Base-by-base conservation (phyloP, 1,140 invertebrate species). In the Eciton burchellii region DNA sequence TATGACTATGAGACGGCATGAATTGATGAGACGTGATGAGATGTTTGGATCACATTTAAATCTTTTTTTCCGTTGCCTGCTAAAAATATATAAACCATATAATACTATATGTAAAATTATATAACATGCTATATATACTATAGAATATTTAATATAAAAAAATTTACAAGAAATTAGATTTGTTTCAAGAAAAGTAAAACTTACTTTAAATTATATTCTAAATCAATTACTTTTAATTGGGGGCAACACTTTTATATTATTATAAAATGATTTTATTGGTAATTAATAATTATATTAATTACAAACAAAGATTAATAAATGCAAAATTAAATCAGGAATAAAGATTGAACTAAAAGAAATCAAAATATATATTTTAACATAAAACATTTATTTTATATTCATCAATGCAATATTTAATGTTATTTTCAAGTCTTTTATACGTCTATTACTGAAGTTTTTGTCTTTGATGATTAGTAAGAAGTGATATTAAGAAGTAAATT, bases 1-100 rank as follows among this genome's bases (percentile, higher is more conserved):
- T n/a, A n/a, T 76, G 72, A 76, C 72, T 76, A 76, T 76, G 71
- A 62, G 43, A n/a, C 41, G 19, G 43, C 43, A 76, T 76, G 72
- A 76, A 76, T 76, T 63, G 72, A 76, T 76, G 59, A 76, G 19
- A 49, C 59, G 45, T 52, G 57, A 29, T 14, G 56, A 54, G 24
- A 49, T 74, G 43, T n/a, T 74, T 29, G n/a, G 19, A 49, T 76
- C 72, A 63, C 19, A 26, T 63, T 52, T 76, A 76, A 49, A 35
- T 76, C 19, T 49, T n/a, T 63, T 72, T 71, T 82, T 45, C 41
- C 35, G 41, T 60, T 82, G 26, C 56, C 66, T 81, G 65, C 29
- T 24, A 72, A 60, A 82, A 82, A 82, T 60, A 82, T 19, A 76
- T 21, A 47, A 35, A 76, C 35, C 12, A 35, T 5, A 35, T 6